Conservation (phyloP, 2,888 invertebrate species). For the Rambutsinella grinnellia region DNA sequence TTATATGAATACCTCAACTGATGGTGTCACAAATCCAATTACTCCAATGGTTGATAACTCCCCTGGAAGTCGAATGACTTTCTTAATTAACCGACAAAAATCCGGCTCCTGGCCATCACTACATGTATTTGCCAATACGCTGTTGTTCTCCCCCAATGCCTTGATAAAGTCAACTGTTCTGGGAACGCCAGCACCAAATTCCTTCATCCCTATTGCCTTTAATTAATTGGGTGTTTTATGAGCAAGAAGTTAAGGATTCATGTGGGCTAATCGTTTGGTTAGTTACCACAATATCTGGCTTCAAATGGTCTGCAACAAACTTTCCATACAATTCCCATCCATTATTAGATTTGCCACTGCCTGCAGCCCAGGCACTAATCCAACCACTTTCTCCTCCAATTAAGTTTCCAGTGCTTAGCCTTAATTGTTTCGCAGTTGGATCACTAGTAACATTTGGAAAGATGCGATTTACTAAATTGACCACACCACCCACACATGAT, state of each 20-base stretch:
- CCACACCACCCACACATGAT: slow-evolving; percentile 31
- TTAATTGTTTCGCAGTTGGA: not conserved
- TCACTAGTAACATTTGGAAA: not conserved
- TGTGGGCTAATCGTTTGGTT: not conserved
- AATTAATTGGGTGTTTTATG: not conserved
- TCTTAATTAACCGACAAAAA: not conserved
- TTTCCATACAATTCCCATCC: slow-evolving; percentile 33
- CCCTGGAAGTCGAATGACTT: not conserved
- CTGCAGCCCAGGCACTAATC: slow-evolving; percentile 27
- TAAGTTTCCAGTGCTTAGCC: slow-evolving; percentile 56
- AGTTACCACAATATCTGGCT: slow-evolving; percentile 47
- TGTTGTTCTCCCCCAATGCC: not conserved
- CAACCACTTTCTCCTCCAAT: slow-evolving; percentile 64
- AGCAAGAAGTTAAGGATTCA: too few relatives aligned
- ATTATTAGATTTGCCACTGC: not conserved
- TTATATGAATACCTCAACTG: slow-evolving; percentile 45
- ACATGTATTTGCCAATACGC: slow-evolving; percentile 13
- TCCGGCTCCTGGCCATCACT: not conserved
- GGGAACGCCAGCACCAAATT: slow-evolving; percentile 57
- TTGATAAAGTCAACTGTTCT: slow-evolving; percentile 28
- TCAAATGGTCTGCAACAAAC: slow-evolving; percentile 21
- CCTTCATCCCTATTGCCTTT: slow-evolving; percentile 59
- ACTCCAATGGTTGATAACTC: slow-evolving; percentile 51
- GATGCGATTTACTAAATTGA: slow-evolving; percentile 11
- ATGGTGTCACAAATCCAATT: slow-evolving; percentile 57